Conservation (phyloP, 2,113 vertebrate species). For the Spea multiplicata region DNA sequence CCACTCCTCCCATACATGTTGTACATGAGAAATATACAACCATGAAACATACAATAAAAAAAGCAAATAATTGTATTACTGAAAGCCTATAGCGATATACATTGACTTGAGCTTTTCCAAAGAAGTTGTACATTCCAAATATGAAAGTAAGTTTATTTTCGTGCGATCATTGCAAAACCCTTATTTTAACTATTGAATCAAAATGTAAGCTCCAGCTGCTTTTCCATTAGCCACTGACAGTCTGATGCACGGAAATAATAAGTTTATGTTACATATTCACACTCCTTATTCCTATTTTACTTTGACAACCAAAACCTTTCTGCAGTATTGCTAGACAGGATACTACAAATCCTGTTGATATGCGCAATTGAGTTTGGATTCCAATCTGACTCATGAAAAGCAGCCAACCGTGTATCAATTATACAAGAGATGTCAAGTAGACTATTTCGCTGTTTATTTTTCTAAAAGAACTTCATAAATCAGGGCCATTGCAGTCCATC, state of each 20-base stretch:
- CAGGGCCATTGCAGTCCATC: conserved; percentile 27
- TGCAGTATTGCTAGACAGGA: conserved; percentile 31
- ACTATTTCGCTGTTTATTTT: conserved; percentile 37
- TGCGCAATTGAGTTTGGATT: conserved; percentile 43
- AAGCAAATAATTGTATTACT: too few relatives aligned
- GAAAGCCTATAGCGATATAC: too few relatives aligned
- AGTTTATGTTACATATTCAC: conserved; percentile 39
- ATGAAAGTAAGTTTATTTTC: too few relatives aligned
- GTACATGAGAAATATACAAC: too few relatives aligned
- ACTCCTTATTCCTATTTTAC: conserved; percentile 31
- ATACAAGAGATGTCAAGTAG: conserved; percentile 43
- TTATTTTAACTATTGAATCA: conserved; percentile 9
- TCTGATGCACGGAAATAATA: conserved; percentile 39
- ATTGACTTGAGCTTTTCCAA: too few relatives aligned
- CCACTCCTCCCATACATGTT: too few relatives aligned
- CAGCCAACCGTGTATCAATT: conserved; percentile 42
- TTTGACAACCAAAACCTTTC: conserved; percentile 41
- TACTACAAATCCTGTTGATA: conserved; percentile 42
- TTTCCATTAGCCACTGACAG: conserved; percentile 39
- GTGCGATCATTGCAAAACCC: not conserved
- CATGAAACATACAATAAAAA: too few relatives aligned
- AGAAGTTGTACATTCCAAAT: too few relatives aligned
- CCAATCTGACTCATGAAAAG: conserved; percentile 36
- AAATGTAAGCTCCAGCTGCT: conserved; percentile 22
- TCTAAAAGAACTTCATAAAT: conserved; percentile 28